Percentiles rank a stretch among this genome's conserved stretches.
Evolutionary conservation across 2,113 vertebrate species (phyloP).

Genomic region (Neogale vison): DNA sequence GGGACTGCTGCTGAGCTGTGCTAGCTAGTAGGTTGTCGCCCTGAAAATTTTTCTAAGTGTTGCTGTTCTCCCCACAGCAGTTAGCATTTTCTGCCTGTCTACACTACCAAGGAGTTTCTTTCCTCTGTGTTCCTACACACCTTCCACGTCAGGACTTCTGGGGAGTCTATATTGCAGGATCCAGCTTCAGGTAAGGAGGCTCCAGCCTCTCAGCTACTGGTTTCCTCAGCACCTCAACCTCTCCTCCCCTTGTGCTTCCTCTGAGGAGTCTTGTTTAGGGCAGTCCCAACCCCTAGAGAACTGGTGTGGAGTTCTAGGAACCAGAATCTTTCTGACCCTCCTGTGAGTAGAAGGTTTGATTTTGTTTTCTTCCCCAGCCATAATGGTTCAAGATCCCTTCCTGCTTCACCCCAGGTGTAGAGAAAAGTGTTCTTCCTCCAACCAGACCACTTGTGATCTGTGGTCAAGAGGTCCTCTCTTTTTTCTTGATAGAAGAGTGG

Average conservation of each 20-base stretch:
- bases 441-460: not conserved
- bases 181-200: not conserved
- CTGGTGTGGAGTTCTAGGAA: not conserved
- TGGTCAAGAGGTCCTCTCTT: not conserved
- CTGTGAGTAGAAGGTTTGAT: not conserved
- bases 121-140: not conserved
- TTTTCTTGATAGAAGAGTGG: not conserved
- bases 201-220: fast-evolving
- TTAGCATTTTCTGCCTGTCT: not conserved
- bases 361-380: not conserved
- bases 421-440: not conserved
- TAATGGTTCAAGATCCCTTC: not conserved
- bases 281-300: not conserved
- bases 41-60: not conserved
- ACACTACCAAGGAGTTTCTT: not conserved
- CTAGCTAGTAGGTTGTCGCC: not conserved
- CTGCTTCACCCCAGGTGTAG: not conserved
- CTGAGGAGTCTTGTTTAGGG: not conserved
- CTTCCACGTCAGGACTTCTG: not conserved
- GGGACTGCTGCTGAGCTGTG: fast-evolving
- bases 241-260: not conserved
- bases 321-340: not conserved
- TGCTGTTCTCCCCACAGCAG: not conserved
- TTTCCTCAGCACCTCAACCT: not conserved
- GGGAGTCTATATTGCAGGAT: not conserved